phyloP scores from a whole-genome alignment of 2,888 invertebrate genomes.

The Platycheirus albimanus region DNA sequence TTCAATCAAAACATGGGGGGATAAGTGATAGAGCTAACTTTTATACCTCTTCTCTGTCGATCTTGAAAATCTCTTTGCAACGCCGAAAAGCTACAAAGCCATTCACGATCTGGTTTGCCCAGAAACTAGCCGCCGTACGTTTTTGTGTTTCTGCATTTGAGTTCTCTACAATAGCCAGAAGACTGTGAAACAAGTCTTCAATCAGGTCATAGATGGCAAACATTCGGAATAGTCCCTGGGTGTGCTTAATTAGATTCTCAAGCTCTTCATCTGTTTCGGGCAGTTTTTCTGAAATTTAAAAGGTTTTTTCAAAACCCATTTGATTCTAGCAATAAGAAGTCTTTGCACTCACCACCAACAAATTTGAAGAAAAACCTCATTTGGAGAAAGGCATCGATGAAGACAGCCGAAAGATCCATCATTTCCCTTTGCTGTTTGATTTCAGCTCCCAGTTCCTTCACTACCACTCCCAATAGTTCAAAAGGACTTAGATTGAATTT shows the following conservation, averaged over 20 bases:
- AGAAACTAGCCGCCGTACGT: conserved; percentile 80
- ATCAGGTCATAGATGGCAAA: conserved; percentile 79
- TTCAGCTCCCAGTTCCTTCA: conserved; percentile 71
- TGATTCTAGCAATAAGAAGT: not conserved
- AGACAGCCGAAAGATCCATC: conserved; percentile 78
- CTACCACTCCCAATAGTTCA: conserved; percentile 16
- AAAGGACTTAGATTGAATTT: conserved; percentile 7
- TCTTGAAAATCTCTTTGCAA: conserved; percentile 80
- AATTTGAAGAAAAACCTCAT: conserved; percentile 79
- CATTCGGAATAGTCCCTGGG: conserved; percentile 79
- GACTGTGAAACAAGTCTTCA: conserved; percentile 78
- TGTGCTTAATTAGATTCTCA: conserved; percentile 76
- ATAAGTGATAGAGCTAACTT: too few species aligned
- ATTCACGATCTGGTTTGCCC: conserved; percentile 79
- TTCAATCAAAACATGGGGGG: not conserved
- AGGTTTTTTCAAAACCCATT: not conserved
- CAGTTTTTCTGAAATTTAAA: conserved; percentile 57
- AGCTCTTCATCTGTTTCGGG: conserved; percentile 69
- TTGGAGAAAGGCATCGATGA: conserved; percentile 76
- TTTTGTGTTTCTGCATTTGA: conserved; percentile 66
- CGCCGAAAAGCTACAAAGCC: conserved; percentile 79
- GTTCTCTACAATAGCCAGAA: conserved; percentile 79
- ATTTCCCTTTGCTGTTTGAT: conserved; percentile 76
- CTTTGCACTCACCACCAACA: conserved; percentile 64
- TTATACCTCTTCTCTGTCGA: conserved; percentile 79